Conservation (phyloP, 2,113 vertebrate species). For the Pelobates fuscus region DNA sequence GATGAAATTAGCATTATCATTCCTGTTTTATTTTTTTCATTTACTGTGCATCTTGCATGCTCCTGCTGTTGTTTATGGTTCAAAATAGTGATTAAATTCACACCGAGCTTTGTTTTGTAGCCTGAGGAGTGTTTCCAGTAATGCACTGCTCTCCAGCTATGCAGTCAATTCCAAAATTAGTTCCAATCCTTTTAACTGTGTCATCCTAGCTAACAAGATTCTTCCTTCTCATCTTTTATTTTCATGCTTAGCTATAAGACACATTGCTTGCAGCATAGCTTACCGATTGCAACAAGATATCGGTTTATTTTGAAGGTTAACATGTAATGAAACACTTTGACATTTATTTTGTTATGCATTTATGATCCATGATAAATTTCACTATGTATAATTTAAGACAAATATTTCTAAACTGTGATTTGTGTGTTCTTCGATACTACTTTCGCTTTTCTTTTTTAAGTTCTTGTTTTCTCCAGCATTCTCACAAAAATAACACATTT, state of each 20-base stretch:
- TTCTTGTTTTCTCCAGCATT: no score
- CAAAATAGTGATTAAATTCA: slow-evolving; percentile 47
- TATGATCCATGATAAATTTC: slow-evolving; percentile 28
- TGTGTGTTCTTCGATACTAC: no score
- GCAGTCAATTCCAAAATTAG: slow-evolving; percentile 26
- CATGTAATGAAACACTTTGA: slow-evolving; percentile 38
- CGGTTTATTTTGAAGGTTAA: neutral
- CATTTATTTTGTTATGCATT: slow-evolving; percentile 15
- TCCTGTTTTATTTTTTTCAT: slow-evolving; percentile 13
- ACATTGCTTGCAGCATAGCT: slow-evolving; percentile 40
- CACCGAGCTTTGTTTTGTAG: slow-evolving; percentile 25
- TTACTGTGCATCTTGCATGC: slow-evolving; percentile 8
- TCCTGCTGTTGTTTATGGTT: slow-evolving; percentile 35
- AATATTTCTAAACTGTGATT: no score
- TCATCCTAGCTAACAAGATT: slow-evolving; percentile 42
- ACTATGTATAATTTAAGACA: slow-evolving; percentile 13
- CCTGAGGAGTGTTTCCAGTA: slow-evolving; percentile 21
- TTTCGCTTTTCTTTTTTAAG: no score
- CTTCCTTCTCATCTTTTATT: slow-evolving; percentile 45
- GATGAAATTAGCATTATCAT: slow-evolving; percentile 33
- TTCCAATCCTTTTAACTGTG: slow-evolving; percentile 45
- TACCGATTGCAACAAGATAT: neutral
- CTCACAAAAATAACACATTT: no score
- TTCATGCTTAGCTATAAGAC: slow-evolving; percentile 23
- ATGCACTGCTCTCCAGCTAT: slow-evolving; percentile 17